phyloP scores from a whole-genome alignment of 2,888 invertebrate genomes.

The Standfussiana lucernea region DNA sequence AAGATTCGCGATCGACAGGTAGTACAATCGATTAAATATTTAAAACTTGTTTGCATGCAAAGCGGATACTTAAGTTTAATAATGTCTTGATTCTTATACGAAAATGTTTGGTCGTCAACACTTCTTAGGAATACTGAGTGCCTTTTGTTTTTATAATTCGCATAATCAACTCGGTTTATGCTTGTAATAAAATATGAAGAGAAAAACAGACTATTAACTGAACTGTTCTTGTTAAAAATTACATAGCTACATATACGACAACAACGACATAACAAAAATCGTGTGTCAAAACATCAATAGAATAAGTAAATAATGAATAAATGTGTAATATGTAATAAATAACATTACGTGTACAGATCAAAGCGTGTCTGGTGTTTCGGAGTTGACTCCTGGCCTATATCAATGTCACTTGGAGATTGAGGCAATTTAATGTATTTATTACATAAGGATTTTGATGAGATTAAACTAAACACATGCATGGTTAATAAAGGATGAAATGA shows the following conservation, averaged over 20 bases:
- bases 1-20: slow-evolving; percentile 49
- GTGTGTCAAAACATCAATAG: slow-evolving; percentile 20
- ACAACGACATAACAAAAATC: slow-evolving; percentile 23
- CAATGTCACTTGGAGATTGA: slow-evolving; percentile 72
- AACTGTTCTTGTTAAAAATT: slow-evolving; percentile 10
- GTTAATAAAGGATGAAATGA: slow-evolving; percentile 44
- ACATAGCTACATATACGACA: background rate
- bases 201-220: slow-evolving; percentile 5
- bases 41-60: slow-evolving; percentile 61
- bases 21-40: slow-evolving; percentile 54
- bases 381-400: slow-evolving; percentile 74
- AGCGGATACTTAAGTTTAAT: slow-evolving; percentile 45
- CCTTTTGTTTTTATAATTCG: slow-evolving; percentile 46
- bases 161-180: slow-evolving; percentile 31
- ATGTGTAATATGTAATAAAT: slow-evolving; percentile 58
- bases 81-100: slow-evolving; percentile 49
- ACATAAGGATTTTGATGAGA: slow-evolving; percentile 60
- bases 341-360: slow-evolving; percentile 72
- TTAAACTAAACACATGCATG: slow-evolving; percentile 69
- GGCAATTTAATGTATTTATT: slow-evolving; percentile 68
- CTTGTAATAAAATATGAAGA: slow-evolving; percentile 18
- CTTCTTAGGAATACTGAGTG: slow-evolving; percentile 41
- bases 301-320: slow-evolving; percentile 54
- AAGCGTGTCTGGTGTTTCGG: slow-evolving; percentile 72
- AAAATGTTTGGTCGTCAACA: slow-evolving; percentile 47